A percentile compares a stretch with the other conserved stretches of the same genome.
phyloP scores from a whole-genome alignment of 2,797 vertebrate genomes.

The Sebastes trivittatus region DNA sequence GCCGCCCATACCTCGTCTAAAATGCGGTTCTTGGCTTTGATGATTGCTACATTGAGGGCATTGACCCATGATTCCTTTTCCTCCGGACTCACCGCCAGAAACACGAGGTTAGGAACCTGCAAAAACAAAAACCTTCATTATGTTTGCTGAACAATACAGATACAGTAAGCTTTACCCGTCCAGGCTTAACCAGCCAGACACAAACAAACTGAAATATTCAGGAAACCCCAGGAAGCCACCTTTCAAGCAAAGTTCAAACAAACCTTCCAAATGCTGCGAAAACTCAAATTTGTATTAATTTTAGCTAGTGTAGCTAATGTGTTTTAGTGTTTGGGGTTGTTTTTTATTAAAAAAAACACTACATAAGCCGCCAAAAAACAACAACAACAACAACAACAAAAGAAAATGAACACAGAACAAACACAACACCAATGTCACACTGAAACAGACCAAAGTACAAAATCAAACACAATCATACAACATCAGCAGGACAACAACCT shows the following conservation, averaged over 20 bases:
- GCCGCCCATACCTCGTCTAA: conserved; percentile 85
- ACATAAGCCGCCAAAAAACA: too few species aligned
- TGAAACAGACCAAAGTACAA: not conserved
- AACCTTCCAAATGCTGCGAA: not conserved
- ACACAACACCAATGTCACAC: not conserved
- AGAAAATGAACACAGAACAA: too few species aligned
- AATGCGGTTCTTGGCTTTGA: conserved; percentile 91
- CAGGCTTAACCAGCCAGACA: not conserved
- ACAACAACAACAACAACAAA: too few species aligned
- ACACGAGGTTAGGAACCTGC: conserved; percentile 93
- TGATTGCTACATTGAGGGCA: conserved; percentile 88
- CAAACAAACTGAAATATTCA: not conserved
- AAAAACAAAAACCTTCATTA: not conserved
- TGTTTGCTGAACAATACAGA: not conserved
- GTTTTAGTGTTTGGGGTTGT: not conserved
- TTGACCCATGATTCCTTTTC: conserved; percentile 97
- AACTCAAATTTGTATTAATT: not conserved
- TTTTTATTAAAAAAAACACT: not conserved
- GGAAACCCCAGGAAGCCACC: rapidly evolving
- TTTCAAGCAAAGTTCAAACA: not conserved
- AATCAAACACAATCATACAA: not conserved
- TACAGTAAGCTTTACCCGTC: not conserved
- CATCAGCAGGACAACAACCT: not conserved
- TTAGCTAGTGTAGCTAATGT: not conserved
- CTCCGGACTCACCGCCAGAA: conserved; percentile 95